Base-by-base conservation (phyloP, 2,797 vertebrate genomes). In the Schizopygopsis malacanthus region DNA sequence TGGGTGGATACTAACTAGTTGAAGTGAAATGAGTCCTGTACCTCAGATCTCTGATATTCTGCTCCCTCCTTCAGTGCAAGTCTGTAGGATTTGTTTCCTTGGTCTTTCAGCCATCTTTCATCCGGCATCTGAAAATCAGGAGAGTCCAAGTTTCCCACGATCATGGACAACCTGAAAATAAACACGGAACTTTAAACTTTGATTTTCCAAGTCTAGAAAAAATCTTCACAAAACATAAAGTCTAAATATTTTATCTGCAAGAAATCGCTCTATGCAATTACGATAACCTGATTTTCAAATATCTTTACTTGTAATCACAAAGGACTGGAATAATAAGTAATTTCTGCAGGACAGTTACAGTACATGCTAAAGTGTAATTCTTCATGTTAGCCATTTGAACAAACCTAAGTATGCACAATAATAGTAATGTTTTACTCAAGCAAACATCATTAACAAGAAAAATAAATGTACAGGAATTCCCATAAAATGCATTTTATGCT, bases 341-440 rank as follows among this genome's bases (percentile, higher is more conserved):
- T 9, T 37, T 79, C 22, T 56, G 20, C 73, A 39, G 28, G 9
- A 77, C 13, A 39, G 54, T 56, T 56, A n/a, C 54, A 63, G 56
- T 15, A 61, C 59, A 33, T 20, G 5, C 25, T 22, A 12, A 50
- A 52, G 45, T 69, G 52, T 52, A 67, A n/a, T 33, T 13, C 28
- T 37, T 80, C 12, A 65, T 8, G 25, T 67, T 50, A 50, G 43
- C 6, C 3, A 67, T 54, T 69, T 41, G 12, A 70, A 67, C 43
- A 22, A 81, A 70, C 4, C 13, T 41, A 70, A 52, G 79, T 69
- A 70, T 43, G 33, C 54, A 12, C 69, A 82, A 72, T 13, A 82
- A 41, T 28, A 71, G 22, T 20, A 37, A 28, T 82, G 39, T 13
- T 54, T 59, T 33, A 28, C 8, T 73, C 71, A 9, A 54, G 47